Conservation (phyloP, 2,113 vertebrate species). For the Puffinus mauretanicus region DNA sequence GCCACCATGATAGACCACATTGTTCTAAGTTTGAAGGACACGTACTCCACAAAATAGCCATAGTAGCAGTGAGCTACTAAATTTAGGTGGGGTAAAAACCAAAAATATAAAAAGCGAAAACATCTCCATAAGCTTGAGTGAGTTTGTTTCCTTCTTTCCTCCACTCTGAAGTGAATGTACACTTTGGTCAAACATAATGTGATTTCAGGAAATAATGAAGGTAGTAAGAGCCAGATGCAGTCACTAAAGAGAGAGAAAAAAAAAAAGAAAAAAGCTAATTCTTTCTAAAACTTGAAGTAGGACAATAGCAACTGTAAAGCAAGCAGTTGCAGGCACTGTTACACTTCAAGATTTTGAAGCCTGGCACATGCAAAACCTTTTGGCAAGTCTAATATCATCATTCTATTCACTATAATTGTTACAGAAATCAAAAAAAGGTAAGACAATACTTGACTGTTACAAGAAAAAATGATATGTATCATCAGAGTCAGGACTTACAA, state of each 20-base stretch:
- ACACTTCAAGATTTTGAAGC: not conserved
- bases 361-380: not conserved
- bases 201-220: not conserved
- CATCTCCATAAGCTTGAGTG: not conserved
- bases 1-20: not conserved
- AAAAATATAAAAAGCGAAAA: not conserved
- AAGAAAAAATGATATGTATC: not conserved
- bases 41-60: not conserved
- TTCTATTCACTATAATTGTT: not conserved
- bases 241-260: not conserved
- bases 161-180: not conserved
- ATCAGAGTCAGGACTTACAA: not conserved
- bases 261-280: too few species aligned
- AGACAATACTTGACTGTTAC: fast-evolving
- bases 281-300: not conserved
- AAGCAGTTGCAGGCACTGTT: not conserved
- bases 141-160: not conserved
- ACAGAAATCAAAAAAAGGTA: not conserved
- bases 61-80: not conserved
- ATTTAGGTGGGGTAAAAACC: not conserved
- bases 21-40: not conserved
- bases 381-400: not conserved
- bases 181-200: not conserved
- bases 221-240: not conserved
- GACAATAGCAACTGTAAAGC: not conserved